These are phyloP conservation scores for Lipophrys pholis DNA, from an alignment of 2,113 vertebrate genomes.

Conservation along the genomic window DNA sequence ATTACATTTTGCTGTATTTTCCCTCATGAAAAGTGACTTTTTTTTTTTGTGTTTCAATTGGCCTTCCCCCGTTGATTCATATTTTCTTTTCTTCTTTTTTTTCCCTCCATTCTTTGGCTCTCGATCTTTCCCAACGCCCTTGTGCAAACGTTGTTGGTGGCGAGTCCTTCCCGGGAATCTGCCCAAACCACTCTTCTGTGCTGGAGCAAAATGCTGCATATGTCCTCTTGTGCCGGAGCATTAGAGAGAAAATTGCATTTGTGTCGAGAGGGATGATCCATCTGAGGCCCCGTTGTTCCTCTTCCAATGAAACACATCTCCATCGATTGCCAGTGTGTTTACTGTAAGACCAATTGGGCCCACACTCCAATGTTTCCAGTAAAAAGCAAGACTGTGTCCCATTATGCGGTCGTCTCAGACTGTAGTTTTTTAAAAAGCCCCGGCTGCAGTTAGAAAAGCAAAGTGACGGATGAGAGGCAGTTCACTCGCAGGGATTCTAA, in stretches of 20 bases:
- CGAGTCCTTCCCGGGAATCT: conserved; percentile 20
- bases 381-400: conserved; percentile 53
- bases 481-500: conserved; percentile 24
- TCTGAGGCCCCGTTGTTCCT: conserved; percentile 52
- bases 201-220: conserved; percentile 37
- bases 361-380: conserved; percentile 55
- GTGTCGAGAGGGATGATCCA: conserved; percentile 60
- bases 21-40: conserved; percentile 32
- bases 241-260: conserved; percentile 71
- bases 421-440: conserved; percentile 37
- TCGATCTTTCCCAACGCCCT: not conserved
- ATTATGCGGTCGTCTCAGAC: conserved; percentile 45
- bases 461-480: conserved; percentile 33
- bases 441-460: conserved; percentile 29
- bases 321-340: conserved; percentile 62
- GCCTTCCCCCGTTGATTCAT: conserved; percentile 22
- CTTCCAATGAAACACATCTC: conserved; percentile 60
- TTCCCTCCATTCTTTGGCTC: conserved; percentile 17
- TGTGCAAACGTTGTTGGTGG: not conserved
- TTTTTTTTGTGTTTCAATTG: conserved; percentile 30
- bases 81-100: conserved; percentile 23
- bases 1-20: conserved; percentile 46
- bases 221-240: conserved; percentile 50
- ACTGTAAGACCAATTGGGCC: conserved; percentile 62
- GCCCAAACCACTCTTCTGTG: conserved; percentile 32